Evolutionary conservation across 2,113 vertebrate genomes (phyloP), one percentile per base, ranked within the genome.

Genomic region (Alectura lathami): DNA sequence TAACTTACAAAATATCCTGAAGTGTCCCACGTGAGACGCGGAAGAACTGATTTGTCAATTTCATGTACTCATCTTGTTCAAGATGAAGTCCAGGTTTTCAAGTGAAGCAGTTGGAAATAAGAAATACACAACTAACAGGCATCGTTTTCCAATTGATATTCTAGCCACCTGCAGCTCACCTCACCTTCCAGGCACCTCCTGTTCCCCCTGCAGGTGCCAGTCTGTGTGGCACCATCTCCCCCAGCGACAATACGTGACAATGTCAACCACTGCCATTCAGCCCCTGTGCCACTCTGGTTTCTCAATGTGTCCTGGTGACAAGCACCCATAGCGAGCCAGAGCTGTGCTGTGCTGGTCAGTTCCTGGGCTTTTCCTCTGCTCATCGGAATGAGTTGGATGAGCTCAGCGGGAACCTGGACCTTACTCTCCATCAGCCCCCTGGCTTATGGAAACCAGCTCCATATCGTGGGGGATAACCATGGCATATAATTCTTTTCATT

Each of bases 291-390:
- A 0, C 5, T 3, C 13, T 24, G 34, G 5, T 16, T 86, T 88
- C 57, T 42, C 27, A 3, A 0, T 0, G 0, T 30, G 32, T 22
- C 30, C 17, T 50, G 48, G 32, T 26, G 22, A 18, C 22, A 29
- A 68, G 17, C 2, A 0, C 8, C 30, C 68, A 32, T 47, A 6
- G 2, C 5, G 29, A 38, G 14, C 57, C 43, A 27, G 36, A 36
- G 14, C 3, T 4, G 0, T 27, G 0, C 12, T 43, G 7, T 34
- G 14, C 43, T 85, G 20, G 3, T 64, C 2, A 0, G 32, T 20
- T 63, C 70, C 62, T 45, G 32, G 30, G 34, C 13, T 81, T 62
- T 62, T 36, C 53, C 27, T 74, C 16, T 5, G 0, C 38, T 59
- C 51, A 3, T 21, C 54, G 27, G 32, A 74, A 66, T 11, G 8